These are phyloP conservation scores for Chunga burmeisteri DNA, from an alignment of 2,113 vertebrate species.

Conservation along the genomic window DNA sequence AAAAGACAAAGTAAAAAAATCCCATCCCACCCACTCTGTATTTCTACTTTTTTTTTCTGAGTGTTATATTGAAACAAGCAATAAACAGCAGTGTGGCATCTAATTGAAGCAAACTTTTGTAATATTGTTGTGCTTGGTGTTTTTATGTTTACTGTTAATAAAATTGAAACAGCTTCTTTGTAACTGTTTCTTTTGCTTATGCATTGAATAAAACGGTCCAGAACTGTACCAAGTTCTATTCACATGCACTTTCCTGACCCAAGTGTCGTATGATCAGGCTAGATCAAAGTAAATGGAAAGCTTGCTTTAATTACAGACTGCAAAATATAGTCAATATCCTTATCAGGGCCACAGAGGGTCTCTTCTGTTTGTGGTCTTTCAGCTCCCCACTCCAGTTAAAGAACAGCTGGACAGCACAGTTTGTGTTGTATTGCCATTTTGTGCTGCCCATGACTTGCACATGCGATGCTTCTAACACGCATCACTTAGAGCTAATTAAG, in stretches of 20 bases:
- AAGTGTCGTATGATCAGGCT: rapidly evolving
- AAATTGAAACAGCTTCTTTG: not conserved
- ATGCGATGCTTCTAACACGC: not conserved
- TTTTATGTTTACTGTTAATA: not conserved
- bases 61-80: not conserved
- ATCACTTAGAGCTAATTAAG: not conserved
- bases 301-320: not conserved
- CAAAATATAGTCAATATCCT: not conserved
- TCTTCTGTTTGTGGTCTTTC: not conserved
- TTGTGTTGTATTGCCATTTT: not conserved
- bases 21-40: not conserved
- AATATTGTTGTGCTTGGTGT: not conserved
- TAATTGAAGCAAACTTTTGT: not conserved
- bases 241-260: not conserved
- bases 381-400: not conserved
- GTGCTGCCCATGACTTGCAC: not conserved
- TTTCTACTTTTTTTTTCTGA: not conserved
- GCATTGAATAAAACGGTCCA: not conserved
- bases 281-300: not conserved
- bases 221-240: not conserved
- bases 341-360: not conserved
- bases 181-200: not conserved
- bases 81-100: not conserved
- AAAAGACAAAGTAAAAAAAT: not conserved
- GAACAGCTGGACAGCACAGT: not conserved